phyloP scores from a whole-genome alignment of 2,797 vertebrate species.

The Siniperca undulata region DNA sequence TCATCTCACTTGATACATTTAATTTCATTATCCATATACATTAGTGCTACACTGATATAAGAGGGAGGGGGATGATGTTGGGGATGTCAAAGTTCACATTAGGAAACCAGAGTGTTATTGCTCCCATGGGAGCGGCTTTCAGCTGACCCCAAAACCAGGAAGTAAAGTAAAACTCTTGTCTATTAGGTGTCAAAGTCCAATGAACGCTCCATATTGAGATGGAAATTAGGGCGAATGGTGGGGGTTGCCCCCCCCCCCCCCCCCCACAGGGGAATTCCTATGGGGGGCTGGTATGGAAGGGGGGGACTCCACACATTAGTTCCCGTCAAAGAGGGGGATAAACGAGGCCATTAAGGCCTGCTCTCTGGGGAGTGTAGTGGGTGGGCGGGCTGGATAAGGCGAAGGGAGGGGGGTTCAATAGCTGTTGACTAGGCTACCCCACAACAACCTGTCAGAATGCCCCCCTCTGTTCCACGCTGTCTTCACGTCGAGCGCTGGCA shows the following conservation, averaged over 20 bases:
- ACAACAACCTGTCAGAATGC: constrained; percentile 86
- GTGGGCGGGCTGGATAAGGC: constrained; percentile 79
- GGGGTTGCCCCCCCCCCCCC: too few relatives aligned
- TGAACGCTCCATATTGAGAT: constrained; percentile 82
- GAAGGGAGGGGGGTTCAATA: constrained; percentile 70
- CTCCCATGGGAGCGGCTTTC: constrained; percentile 74
- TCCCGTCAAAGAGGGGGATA: constrained; percentile 82
- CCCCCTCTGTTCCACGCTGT: constrained; percentile 70
- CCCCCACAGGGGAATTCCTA: constrained; percentile 81
- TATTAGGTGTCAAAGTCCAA: constrained; percentile 85
- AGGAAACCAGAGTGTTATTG: constrained; percentile 69
- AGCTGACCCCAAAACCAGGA: constrained; percentile 83
- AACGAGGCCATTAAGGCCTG: constrained; percentile 83
- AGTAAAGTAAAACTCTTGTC: constrained; percentile 81
- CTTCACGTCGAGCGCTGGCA: constrained; percentile 69
- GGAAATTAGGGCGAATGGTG: constrained; percentile 79
- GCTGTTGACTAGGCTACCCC: constrained; percentile 85
- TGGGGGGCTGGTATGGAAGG: constrained; percentile 71
- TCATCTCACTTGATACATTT: neutral
- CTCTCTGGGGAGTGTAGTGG: constrained; percentile 79
- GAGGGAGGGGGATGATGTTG: constrained; percentile 27
- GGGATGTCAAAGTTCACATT: constrained; percentile 73
- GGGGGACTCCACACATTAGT: constrained; percentile 78
- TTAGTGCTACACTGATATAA: neutral
- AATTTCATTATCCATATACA: neutral